phyloP scores from a whole-genome alignment of 2,888 invertebrate species.

The Griposia aprilina region DNA sequence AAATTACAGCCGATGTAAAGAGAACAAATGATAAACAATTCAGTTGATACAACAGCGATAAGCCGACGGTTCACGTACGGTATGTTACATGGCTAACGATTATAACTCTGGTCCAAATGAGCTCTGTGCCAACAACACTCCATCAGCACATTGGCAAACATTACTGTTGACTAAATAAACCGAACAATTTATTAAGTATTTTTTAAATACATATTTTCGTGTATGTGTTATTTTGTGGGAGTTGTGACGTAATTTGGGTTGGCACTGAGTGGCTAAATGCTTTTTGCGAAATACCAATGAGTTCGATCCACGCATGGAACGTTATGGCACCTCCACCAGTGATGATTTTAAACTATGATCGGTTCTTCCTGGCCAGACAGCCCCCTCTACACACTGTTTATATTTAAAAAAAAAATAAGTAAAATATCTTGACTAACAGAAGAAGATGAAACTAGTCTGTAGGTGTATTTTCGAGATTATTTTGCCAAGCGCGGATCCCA shows the following conservation, averaged over 20 bases:
- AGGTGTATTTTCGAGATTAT: not conserved
- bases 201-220: constrained; percentile 53
- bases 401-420: not conserved
- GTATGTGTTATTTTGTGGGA: constrained; percentile 27
- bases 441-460: not conserved
- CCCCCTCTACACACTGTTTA: too few relatives aligned
- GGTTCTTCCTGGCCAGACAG: not conserved
- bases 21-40: constrained; percentile 64
- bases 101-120: constrained; percentile 67
- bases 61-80: constrained; percentile 59
- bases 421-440: not conserved
- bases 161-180: constrained; percentile 67
- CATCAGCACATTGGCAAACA: constrained; percentile 69
- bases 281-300: not conserved
- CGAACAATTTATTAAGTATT: constrained; percentile 62
- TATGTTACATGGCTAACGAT: constrained; percentile 66
- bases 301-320: not conserved
- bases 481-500: not conserved
- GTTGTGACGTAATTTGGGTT: constrained; percentile 6
- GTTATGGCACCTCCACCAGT: not conserved
- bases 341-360: too few relatives aligned
- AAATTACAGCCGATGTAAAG: constrained; percentile 48
- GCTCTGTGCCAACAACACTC: constrained; percentile 67
- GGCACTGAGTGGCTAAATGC: not conserved
- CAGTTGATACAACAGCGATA: constrained; percentile 67